Evolutionary conservation across 1,140 invertebrate species (phyloP), one percentile per base, ranked within the genome.

Genomic region (Goniozus legneri): DNA sequence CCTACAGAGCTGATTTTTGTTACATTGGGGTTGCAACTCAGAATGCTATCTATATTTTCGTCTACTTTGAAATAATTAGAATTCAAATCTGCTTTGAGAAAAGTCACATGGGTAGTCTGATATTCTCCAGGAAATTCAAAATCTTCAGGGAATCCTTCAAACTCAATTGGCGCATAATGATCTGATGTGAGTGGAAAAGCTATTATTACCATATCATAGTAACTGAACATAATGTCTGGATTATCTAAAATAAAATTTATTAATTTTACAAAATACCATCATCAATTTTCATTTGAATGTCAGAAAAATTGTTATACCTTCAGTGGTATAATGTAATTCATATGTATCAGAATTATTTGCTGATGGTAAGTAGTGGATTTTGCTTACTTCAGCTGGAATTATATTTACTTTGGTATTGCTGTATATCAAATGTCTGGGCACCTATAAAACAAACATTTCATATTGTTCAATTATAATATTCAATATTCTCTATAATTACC

Each of bases 191-290:
- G 54, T 0, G 84, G 83, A 16, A 74, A 58, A 36, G 84, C 83
- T 14, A 86, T 56, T 34, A 86, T 76, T 4, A 86, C 77, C 41
- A 82, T 74, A 50, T 86, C 82, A 54, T 84, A 86, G 41, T 45
- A 43, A 43, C 58, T 48, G 15, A 49, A 62, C 8, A 57, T 56
- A 15, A 32, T 6, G 32, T 49, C 46, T 20, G 13, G 15, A 37
- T 50, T 53, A 48, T 52, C 69, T 73, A 24, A 3, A 63, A 70
- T 44, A 15, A 13, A 49, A 21, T 39, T 41, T 31, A 16, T 42
- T 47, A 44, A 52, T 44, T 31, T 19, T 39, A 44, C 20, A n/a
- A 42, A 46, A 44, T 40, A 34, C 34, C 8, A 40, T 27, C 10
- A 21, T 27, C 7, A 35, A 35, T 36, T 37, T 24, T 0, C 13